Evolutionary conservation across 2,888 invertebrate species (phyloP), one percentile per base, ranked within the genome.

Genomic region (Nomada flava): DNA sequence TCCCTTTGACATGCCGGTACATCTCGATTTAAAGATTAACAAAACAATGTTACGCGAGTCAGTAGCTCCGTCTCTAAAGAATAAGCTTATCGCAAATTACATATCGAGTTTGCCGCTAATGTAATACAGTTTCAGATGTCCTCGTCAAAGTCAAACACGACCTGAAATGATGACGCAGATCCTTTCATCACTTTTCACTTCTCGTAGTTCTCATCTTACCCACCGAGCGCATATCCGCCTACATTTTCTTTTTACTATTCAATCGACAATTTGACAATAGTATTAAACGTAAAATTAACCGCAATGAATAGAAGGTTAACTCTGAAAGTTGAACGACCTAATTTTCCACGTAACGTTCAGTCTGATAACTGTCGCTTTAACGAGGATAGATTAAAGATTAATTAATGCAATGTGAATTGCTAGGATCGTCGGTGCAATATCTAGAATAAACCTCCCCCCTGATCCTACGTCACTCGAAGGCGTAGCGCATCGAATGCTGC

Each of bases 301-400:
- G 67, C 59, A 86, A 85, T 86, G 72, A 76, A 76, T 29, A 52
- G 60, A 68, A 63, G 79, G 81, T 69, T 78, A 84, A 87, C 70
- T 78, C 5, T 13, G 18, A 73, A 75, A 57, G 82, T 83, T 78
- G 76, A 87, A 86, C 52, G 85, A 83, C 79, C 87, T 23, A 71
- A 80, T 78, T 79, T 79, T 59, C 42, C 52, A 53, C 55, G 44
- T 57, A 52, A 73, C 57, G 11, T 26, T 44, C 52, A 42, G 18
- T 64, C 29, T 11, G 20, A 26, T 71, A 85, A 86, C 86, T 86
- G 67, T 47, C 75, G 67, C 71, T 26, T 70, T 63, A 82, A 84
- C 62, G 47, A 82, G 73, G 70, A 79, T 75, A 71, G 82, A 83
- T 82, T 78, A 83, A 70, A 72, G 82, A 82, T 82, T 79, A 84